These are phyloP conservation scores for Sipha flava DNA, from an alignment of 1,140 invertebrate genomes.

Conservation along the genomic window DNA sequence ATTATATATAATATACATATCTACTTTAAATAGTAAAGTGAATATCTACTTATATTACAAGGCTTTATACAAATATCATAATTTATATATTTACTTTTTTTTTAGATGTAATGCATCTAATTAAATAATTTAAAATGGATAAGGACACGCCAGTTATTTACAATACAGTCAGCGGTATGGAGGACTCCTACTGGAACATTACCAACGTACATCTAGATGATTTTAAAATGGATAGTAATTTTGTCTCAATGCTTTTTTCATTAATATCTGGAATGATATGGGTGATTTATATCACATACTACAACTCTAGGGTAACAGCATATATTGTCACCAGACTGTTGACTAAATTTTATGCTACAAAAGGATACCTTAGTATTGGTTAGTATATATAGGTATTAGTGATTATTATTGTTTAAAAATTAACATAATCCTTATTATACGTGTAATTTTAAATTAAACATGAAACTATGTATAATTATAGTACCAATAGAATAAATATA, in stretches of 20 bases:
- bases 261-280: slow-evolving; percentile 71
- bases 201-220: slow-evolving; percentile 54
- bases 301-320: slow-evolving; percentile 85
- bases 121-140: slow-evolving; percentile 15
- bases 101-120: neutral
- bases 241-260: slow-evolving; percentile 70
- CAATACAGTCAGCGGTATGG: neutral
- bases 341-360: slow-evolving; percentile 76
- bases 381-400: slow-evolving; percentile 40
- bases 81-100: neutral
- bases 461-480: too few species aligned
- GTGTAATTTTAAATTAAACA: too few species aligned
- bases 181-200: slow-evolving; percentile 35
- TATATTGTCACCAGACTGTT: slow-evolving; percentile 80
- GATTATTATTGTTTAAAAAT: neutral
- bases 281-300: slow-evolving; percentile 91
- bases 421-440: too few species aligned
- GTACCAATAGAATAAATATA: too few species aligned
- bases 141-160: slow-evolving; percentile 1
- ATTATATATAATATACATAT: neutral
- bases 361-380: slow-evolving; percentile 87
- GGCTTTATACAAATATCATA: neutral
- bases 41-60: too few species aligned
- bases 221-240: slow-evolving; percentile 63
- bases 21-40: too few species aligned